Conservation (phyloP, 2,888 invertebrate species). For the Leptarthrus brevirostris region DNA sequence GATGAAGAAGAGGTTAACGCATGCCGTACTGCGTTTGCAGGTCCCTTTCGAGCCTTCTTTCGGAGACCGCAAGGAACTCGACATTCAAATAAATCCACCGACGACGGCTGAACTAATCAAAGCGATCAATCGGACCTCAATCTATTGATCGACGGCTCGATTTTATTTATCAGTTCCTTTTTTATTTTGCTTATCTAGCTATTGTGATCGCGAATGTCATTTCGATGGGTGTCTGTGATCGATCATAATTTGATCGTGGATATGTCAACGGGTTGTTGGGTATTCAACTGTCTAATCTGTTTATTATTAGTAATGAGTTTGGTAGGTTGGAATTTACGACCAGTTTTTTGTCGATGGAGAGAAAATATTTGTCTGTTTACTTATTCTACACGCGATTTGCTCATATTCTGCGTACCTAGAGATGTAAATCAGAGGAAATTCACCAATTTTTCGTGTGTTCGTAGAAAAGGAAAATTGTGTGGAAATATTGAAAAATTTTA, state of each 20-base stretch:
- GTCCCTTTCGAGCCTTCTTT: constrained; percentile 25
- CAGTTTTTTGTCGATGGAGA: too few relatives aligned
- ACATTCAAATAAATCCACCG: background rate
- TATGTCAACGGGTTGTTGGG: constrained; percentile 50
- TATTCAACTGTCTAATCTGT: constrained; percentile 26
- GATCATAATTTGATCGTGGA: constrained; percentile 52
- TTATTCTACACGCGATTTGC: too few relatives aligned
- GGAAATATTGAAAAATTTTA: too few relatives aligned
- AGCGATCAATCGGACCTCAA: constrained; percentile 22
- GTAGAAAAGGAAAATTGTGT: too few relatives aligned
- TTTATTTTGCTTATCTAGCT: constrained; percentile 46
- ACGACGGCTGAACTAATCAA: constrained; percentile 46
- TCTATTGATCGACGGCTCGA: constrained; percentile 46
- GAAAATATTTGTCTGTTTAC: too few relatives aligned
- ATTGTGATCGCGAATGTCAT: constrained; percentile 52
- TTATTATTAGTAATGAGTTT: constrained; percentile 5
- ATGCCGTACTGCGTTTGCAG: background rate
- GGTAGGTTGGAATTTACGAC: background rate
- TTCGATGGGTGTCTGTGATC: constrained; percentile 44
- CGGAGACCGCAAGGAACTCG: constrained; percentile 13
- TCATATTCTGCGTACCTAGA: too few relatives aligned
- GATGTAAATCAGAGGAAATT: too few relatives aligned
- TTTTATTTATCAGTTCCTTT: constrained; percentile 43
- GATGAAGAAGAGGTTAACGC: constrained; percentile 7
- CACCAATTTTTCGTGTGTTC: too few relatives aligned